These are phyloP conservation scores for Petrolisthes cinctipes DNA, from an alignment of 2,888 invertebrate genomes.

Conservation along the genomic window DNA sequence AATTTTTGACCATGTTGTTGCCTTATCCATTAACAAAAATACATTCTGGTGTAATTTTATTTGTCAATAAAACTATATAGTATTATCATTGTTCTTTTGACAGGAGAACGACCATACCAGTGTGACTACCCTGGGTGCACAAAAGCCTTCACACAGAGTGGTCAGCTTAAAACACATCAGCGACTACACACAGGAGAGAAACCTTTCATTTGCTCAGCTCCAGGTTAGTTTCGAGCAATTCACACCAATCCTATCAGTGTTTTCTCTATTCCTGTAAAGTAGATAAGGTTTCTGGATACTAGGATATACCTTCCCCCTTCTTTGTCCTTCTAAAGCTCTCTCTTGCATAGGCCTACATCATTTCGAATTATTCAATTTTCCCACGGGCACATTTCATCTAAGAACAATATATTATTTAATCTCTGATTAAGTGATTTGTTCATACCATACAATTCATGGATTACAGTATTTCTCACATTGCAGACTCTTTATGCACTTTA, in stretches of 20 bases:
- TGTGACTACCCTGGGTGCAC: constrained; percentile 82
- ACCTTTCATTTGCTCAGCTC: constrained; percentile 78
- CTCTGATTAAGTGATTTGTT: no score
- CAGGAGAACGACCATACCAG: constrained; percentile 80
- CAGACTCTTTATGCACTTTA: no score
- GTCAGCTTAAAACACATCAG: constrained; percentile 83
- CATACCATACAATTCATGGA: no score
- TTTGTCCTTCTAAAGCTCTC: background rate
- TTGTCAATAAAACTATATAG: background rate
- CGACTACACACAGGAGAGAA: constrained; percentile 83
- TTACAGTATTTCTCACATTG: no score
- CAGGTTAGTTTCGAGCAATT: constrained; percentile 68
- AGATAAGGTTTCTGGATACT: no score
- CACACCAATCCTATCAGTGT: background rate
- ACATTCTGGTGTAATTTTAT: background rate
- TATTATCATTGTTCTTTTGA: background rate
- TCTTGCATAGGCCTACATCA: background rate
- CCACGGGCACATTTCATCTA: no score
- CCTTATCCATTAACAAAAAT: no score
- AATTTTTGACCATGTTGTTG: no score
- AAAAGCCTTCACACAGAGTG: constrained; percentile 81
- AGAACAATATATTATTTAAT: no score
- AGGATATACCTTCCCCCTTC: no score
- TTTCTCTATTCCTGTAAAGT: background rate
- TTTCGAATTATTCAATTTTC: no score